A percentile compares a stretch with the other conserved stretches of the same genome.
These are phyloP conservation scores for Fabriciana adippe DNA, from an alignment of 2,888 invertebrate genomes.

Conservation along the genomic window DNA sequence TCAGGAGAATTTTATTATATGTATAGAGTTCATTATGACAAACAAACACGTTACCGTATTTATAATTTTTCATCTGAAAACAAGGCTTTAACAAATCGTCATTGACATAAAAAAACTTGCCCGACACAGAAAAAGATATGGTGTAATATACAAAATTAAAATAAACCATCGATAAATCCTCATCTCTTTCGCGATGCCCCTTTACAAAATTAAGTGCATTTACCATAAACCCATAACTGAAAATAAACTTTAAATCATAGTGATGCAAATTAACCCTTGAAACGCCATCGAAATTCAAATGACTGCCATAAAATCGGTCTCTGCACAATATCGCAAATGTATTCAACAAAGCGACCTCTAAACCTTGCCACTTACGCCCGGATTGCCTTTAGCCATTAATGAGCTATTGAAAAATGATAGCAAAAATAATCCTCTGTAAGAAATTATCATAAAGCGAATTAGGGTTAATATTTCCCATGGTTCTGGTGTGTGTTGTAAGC, in stretches of 20 bases:
- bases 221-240: slow-evolving; percentile 47
- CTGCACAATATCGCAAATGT: slow-evolving; percentile 64
- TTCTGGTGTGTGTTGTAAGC: slow-evolving; percentile 5
- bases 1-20: too few relatives aligned
- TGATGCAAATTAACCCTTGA: slow-evolving; percentile 77
- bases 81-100: too few relatives aligned
- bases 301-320: slow-evolving; percentile 76
- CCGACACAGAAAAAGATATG: neutral
- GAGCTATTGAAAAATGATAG: slow-evolving; percentile 83
- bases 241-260: slow-evolving; percentile 76
- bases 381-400: slow-evolving; percentile 71
- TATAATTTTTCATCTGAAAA: too few relatives aligned
- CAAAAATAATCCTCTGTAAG: slow-evolving; percentile 70
- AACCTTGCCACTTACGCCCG: slow-evolving; percentile 70
- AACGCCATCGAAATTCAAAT: slow-evolving; percentile 72
- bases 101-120: too few relatives aligned
- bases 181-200: slow-evolving; percentile 14
- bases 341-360: slow-evolving; percentile 56
- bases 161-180: slow-evolving; percentile 19
- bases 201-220: slow-evolving; percentile 24
- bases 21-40: too few relatives aligned
- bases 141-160: slow-evolving; percentile 10
- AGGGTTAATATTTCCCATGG: slow-evolving; percentile 66
- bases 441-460: slow-evolving; percentile 76
- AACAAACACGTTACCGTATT: too few relatives aligned